Conservation (phyloP, 2,797 vertebrate genomes). For the Ispidina lecontei region DNA sequence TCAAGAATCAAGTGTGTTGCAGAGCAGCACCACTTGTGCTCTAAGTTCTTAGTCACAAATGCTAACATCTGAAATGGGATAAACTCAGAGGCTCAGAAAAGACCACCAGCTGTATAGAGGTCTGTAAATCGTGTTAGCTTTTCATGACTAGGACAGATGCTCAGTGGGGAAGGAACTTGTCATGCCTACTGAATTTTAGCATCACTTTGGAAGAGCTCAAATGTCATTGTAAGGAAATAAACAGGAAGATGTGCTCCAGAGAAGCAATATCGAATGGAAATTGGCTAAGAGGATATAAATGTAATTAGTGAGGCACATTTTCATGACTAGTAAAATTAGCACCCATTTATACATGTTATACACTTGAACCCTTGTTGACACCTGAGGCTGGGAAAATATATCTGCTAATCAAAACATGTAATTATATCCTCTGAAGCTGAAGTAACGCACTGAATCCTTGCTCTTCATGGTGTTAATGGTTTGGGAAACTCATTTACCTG, state of each 20-base stretch:
- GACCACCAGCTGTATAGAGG: not conserved
- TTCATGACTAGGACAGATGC: not conserved
- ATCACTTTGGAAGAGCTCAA: constrained; percentile 16
- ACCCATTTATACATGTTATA: constrained; percentile 76
- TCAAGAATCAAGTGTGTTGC: not conserved
- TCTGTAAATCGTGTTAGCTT: not conserved
- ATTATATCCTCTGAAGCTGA: constrained; percentile 78
- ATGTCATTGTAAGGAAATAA: constrained; percentile 52
- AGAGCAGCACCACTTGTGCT: not conserved
- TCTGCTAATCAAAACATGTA: constrained; percentile 80
- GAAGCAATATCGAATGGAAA: constrained; percentile 43
- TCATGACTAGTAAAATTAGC: constrained; percentile 76
- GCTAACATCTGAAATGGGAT: not conserved
- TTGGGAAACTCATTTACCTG: constrained; percentile 66
- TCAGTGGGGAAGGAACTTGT: not conserved
- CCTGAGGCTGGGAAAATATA: constrained; percentile 77
- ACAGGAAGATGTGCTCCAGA: constrained; percentile 39
- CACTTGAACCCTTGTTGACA: constrained; percentile 79
- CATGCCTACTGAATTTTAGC: not conserved
- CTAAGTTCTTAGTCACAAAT: not conserved
- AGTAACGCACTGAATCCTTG: constrained; percentile 67
- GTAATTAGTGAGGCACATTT: constrained; percentile 72
- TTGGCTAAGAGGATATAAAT: constrained; percentile 70
- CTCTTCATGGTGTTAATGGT: constrained; percentile 72
- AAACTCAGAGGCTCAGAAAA: constrained; percentile 31